phyloP scores from a whole-genome alignment of 2,113 vertebrate species.

The Candoia aspera region DNA sequence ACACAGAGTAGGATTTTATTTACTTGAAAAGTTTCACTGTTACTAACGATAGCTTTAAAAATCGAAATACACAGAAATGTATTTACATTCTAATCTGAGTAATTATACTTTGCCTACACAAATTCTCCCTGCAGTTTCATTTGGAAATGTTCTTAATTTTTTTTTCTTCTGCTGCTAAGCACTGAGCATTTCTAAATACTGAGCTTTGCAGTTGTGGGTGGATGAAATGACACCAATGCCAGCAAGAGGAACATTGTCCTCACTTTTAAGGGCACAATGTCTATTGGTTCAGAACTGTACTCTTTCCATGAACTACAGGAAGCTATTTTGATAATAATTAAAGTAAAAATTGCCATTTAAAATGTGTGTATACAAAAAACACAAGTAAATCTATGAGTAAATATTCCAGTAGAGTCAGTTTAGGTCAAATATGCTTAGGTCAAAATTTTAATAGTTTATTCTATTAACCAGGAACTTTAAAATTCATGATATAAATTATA shows the following conservation, averaged over 20 bases:
- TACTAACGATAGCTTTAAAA: slow-evolving; percentile 16
- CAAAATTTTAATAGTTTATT: neutral
- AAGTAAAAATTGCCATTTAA: neutral
- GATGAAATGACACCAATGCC: slow-evolving; percentile 46
- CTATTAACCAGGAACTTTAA: neutral
- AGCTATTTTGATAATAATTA: slow-evolving; percentile 9
- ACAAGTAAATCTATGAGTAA: neutral
- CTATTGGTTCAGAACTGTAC: neutral
- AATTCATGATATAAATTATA: neutral
- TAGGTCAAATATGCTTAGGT: accelerated
- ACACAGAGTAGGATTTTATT: neutral
- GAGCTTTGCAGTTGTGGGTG: slow-evolving; percentile 40
- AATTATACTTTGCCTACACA: slow-evolving; percentile 62
- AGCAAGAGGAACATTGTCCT: neutral
- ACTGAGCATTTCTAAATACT: slow-evolving; percentile 35
- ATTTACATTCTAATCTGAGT: slow-evolving; percentile 31
- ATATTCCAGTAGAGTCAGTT: neutral
- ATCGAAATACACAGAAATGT: neutral
- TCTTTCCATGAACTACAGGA: slow-evolving; percentile 4
- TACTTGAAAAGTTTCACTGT: neutral
- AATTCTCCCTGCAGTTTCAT: slow-evolving; percentile 4
- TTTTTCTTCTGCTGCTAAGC: slow-evolving; percentile 27
- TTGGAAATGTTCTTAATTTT: slow-evolving; percentile 26
- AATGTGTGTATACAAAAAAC: neutral
- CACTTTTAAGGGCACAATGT: slow-evolving; percentile 9